A percentile compares a stretch with the other conserved stretches of the same genome.
Evolutionary conservation across 2,797 vertebrate species (phyloP).

Genomic region (Bucorvus abyssinicus): DNA sequence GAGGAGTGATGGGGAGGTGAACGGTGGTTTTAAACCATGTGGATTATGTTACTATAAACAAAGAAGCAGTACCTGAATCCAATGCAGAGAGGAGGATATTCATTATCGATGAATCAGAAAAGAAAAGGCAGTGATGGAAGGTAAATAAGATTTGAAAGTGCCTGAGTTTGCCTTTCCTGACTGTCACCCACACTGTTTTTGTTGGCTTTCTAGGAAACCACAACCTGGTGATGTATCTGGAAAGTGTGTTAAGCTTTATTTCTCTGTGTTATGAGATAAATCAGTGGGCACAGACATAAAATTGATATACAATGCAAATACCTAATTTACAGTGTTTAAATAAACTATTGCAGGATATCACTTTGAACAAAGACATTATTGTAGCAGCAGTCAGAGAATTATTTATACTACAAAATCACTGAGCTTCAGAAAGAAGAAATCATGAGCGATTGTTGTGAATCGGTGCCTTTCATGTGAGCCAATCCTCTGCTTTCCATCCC

Average conservation of each 20-base stretch:
- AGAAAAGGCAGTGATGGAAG: not conserved
- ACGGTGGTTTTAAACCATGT: not conserved
- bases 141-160: not conserved
- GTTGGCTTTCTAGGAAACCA: not conserved
- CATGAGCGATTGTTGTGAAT: not conserved
- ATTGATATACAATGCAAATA: not conserved
- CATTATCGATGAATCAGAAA: slow-evolving; percentile 43
- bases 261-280: not conserved
- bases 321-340: slow-evolving; percentile 3
- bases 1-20: not conserved
- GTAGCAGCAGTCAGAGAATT: not conserved
- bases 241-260: not conserved
- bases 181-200: slow-evolving; percentile 17
- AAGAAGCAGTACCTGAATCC: slow-evolving; percentile 32
- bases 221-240: not conserved
- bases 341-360: not conserved
- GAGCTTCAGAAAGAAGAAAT: not conserved
- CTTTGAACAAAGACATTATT: slow-evolving; percentile 7
- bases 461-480: not conserved
- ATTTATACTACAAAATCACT: not conserved
- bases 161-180: not conserved
- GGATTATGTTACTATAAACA: slow-evolving; percentile 13
- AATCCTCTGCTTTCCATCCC: not conserved
- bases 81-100: not conserved
- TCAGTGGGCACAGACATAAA: not conserved